These are phyloP conservation scores for Anas capensis DNA, from an alignment of 2,797 vertebrate genomes.

Conservation along the genomic window DNA sequence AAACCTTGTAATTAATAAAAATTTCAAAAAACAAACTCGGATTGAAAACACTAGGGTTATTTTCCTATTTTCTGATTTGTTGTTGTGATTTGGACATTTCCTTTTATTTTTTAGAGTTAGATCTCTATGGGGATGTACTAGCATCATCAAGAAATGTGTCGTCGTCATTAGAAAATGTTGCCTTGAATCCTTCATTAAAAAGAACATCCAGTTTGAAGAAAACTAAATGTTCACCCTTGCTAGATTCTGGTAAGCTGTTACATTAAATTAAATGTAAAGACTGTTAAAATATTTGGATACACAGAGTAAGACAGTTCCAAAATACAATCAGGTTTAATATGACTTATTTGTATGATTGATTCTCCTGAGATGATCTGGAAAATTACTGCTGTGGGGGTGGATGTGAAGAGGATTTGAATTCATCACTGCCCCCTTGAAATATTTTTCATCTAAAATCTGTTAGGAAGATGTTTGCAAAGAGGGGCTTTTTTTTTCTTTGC, in stretches of 20 bases:
- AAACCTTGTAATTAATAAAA: neutral
- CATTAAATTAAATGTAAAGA: neutral
- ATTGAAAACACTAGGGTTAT: neutral
- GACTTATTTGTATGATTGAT: neutral
- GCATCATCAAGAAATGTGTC: slow-evolving; percentile 59
- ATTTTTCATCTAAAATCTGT: neutral
- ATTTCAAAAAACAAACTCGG: neutral
- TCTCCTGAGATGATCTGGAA: neutral
- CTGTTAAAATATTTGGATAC: rapidly evolving
- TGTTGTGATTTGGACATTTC: neutral
- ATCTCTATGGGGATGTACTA: slow-evolving; percentile 74
- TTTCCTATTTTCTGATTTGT: neutral
- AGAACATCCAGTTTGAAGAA: slow-evolving; percentile 83
- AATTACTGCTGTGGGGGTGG: rapidly evolving
- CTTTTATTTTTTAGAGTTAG: slow-evolving; percentile 72
- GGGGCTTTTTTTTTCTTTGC: neutral
- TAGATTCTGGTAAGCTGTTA: slow-evolving; percentile 82
- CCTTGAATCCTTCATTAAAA: slow-evolving; percentile 77
- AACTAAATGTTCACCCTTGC: slow-evolving; percentile 66
- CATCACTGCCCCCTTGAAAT: neutral
- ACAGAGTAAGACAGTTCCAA: neutral
- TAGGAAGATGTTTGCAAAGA: neutral
- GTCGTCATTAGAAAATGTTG: slow-evolving; percentile 68
- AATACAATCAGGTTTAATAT: rapidly evolving
- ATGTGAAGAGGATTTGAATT: neutral